A percentile compares a stretch with the other conserved stretches of the same genome.
phyloP scores from a whole-genome alignment of 2,888 invertebrate genomes.

The Macrostomum cliftonense region DNA sequence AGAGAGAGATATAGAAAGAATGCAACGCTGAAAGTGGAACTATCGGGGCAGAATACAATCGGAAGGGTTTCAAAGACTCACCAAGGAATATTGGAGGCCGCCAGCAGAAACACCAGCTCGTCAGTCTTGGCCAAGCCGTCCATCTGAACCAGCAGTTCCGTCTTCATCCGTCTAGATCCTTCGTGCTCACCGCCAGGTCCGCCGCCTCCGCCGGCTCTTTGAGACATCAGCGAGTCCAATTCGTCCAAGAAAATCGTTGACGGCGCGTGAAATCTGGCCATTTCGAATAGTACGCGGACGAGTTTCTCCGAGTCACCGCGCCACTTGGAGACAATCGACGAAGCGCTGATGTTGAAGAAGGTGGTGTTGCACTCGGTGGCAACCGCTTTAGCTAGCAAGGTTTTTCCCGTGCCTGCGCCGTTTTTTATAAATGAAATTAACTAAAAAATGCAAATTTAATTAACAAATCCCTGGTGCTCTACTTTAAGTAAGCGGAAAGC shows the following conservation, averaged over 20 bases:
- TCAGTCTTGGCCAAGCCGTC: conserved; percentile 53
- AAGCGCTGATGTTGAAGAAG: conserved; percentile 74
- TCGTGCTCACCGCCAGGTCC: conserved; percentile 52
- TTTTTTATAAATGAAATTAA: too few relatives aligned
- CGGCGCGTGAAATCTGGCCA: conserved; percentile 64
- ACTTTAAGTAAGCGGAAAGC: too few relatives aligned
- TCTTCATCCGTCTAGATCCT: conserved; percentile 65
- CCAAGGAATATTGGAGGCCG: conserved; percentile 85
- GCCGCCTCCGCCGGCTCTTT: conserved; percentile 20
- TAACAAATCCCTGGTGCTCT: too few relatives aligned
- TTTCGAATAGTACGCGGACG: conserved; percentile 58
- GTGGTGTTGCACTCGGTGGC: conserved; percentile 59
- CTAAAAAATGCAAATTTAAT: too few relatives aligned
- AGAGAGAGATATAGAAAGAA: neutral
- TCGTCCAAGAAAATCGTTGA: conserved; percentile 82
- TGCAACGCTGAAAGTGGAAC: too few relatives aligned
- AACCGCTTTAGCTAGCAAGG: conserved; percentile 66
- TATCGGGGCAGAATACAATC: too few relatives aligned
- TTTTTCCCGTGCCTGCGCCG: conserved; percentile 49
- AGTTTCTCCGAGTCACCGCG: conserved; percentile 84
- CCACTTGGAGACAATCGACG: conserved; percentile 81
- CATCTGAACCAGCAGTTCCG: conserved; percentile 65
- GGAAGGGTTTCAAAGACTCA: too few relatives aligned
- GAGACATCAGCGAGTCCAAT: conserved; percentile 61
- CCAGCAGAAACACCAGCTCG: conserved; percentile 55